Evolutionary conservation across 2,113 vertebrate species (phyloP), one percentile per base, ranked within the genome.

Genomic region (Ammodytes marinus): DNA sequence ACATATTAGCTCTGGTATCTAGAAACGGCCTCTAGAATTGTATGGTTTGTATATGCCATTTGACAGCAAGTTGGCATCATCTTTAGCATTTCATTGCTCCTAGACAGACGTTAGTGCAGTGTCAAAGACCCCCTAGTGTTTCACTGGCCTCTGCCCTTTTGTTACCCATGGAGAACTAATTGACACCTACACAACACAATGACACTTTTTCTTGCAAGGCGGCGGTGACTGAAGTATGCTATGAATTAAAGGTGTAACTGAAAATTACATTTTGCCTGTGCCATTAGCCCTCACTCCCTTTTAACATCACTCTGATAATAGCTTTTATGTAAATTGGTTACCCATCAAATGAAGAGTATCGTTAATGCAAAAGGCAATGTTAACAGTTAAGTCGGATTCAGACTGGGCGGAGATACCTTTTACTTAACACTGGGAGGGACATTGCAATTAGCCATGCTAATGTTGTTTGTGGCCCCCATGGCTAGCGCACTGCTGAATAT

Each of bases 71-170:
- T 52, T 52, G 53, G 35, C 10, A 12, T 61, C 77, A 79, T 81
- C 13, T 45, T 15, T 65, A 82, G 43, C 52, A 55, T 66, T 64
- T 73, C 60, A 82, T 79, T 50, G 78, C 39, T 74, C 63, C 75
- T 71, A 39, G 59, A 55, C 64, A 83, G 68, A 77, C 69, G 19
- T 86, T 40, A 88, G 83, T 37, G 65, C 27, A 13, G 69, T 37
- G 67, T 86, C 67, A 88, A 17, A 37, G 43, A 78, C 86, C 84
- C 83, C 84, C 88, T 15, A 3, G 10, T 63, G 80, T 68, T 89
- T 80, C 50, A 85, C 50, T 53, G 79, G 17, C 79, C 52, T 80
- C 63, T 52, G 77, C 43, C 50, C 84, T 80, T 74, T 84, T 86
- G 83, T 86, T 80, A 70, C 70, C 70, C 75, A 1, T 7, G 3